Conservation (phyloP, 2,113 vertebrate species). For the Thomomys bottae region DNA sequence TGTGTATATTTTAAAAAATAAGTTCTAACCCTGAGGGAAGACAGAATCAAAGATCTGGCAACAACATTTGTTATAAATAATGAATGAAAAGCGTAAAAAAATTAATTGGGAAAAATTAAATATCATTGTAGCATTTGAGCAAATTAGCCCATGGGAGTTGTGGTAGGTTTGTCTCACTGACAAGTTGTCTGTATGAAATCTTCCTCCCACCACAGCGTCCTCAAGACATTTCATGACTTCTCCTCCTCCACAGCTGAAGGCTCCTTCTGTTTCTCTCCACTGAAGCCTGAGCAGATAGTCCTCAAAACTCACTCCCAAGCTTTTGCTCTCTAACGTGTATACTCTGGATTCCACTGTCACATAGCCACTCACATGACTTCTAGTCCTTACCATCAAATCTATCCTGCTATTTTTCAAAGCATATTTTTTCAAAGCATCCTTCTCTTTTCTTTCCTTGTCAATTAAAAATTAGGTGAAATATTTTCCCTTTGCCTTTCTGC, state of each 20-base stretch:
- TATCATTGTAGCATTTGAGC: slow-evolving; percentile 62
- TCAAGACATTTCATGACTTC: not conserved
- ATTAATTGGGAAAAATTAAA: slow-evolving; percentile 68
- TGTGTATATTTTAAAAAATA: slow-evolving; percentile 62
- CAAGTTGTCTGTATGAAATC: not conserved
- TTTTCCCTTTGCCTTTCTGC: not conserved
- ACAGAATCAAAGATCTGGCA: slow-evolving; percentile 67
- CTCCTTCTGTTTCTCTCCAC: not conserved
- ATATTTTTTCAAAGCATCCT: not conserved
- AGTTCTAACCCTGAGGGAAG: slow-evolving; percentile 64
- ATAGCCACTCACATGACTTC: not conserved
- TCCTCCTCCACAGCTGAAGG: not conserved
- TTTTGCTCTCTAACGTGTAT: not conserved
- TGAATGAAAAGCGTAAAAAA: slow-evolving; percentile 66
- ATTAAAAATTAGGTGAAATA: not conserved
- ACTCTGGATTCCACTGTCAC: not conserved
- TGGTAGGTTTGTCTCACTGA: slow-evolving; percentile 39
- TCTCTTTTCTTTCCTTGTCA: not conserved
- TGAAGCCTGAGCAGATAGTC: not conserved
- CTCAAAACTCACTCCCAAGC: not conserved
- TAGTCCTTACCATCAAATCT: not conserved
- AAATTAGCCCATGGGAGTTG: slow-evolving; percentile 44
- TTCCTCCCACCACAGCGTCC: not conserved
- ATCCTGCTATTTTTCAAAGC: not conserved
- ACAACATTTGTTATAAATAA: slow-evolving; percentile 70